A percentile compares a stretch with the other conserved stretches of the same genome.
Evolutionary conservation across 64 coral and sea anemone species (phyloP).

Genomic region (Actinia equina): DNA sequence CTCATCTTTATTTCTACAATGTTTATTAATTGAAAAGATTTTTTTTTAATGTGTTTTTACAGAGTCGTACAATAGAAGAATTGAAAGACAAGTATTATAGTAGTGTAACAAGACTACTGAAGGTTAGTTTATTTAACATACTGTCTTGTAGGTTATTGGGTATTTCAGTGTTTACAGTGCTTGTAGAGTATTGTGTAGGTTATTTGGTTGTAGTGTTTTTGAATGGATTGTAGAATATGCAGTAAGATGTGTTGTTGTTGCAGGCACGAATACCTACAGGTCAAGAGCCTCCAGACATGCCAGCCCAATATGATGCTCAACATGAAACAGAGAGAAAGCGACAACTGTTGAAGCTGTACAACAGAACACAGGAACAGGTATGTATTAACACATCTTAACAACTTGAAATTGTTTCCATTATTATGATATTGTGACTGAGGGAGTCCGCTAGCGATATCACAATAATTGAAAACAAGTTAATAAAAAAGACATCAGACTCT

Average conservation of each 20-base stretch:
- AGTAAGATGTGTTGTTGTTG: background rate
- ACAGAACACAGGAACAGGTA: conserved; percentile 95
- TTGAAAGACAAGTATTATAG: conserved; percentile 93
- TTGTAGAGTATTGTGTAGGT: too few relatives aligned
- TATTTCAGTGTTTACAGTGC: too few relatives aligned
- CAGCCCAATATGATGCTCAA: conserved; percentile 80
- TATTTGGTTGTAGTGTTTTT: too few relatives aligned
- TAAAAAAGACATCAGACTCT: too few relatives aligned
- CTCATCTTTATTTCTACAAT: too few relatives aligned
- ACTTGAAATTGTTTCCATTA: too few relatives aligned
- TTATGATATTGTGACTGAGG: too few relatives aligned
- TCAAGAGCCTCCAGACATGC: conserved; percentile 81
- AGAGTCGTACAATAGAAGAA: conserved; percentile 87
- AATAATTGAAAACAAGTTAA: too few relatives aligned
- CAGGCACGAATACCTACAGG: conserved; percentile 82
- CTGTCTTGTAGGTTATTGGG: too few relatives aligned
- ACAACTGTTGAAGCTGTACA: conserved; percentile 92
- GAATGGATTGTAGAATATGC: too few relatives aligned
- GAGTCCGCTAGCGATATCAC: too few relatives aligned
- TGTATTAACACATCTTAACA: background rate
- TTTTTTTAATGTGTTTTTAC: conserved; percentile 13
- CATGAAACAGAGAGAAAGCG: conserved; percentile 93
- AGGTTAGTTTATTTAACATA: conserved; percentile 43
- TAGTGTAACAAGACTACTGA: conserved; percentile 81
- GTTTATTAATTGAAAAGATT: too few relatives aligned